Conservation (phyloP, 2,888 invertebrate species). For the Dasypogon diadema region DNA sequence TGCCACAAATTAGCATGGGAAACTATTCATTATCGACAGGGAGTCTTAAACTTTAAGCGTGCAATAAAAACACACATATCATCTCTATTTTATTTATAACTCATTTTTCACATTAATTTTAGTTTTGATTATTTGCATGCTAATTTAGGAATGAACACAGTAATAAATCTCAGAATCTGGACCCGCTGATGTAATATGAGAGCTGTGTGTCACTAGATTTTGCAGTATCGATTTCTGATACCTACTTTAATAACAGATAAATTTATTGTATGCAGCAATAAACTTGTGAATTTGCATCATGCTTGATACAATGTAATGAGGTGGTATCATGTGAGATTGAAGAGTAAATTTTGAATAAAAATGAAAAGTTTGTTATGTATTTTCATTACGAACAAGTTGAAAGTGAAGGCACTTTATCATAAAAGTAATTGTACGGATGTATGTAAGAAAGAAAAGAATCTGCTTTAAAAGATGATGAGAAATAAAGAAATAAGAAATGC, state of each 20-base stretch:
- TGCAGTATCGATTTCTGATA: too few relatives aligned
- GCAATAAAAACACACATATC: background rate
- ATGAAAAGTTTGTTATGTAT: too few relatives aligned
- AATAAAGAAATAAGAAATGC: too few relatives aligned
- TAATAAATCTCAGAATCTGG: background rate
- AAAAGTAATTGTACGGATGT: too few relatives aligned
- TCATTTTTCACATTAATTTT: background rate
- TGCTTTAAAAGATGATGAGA: too few relatives aligned
- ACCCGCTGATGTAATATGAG: slow-evolving; percentile 19
- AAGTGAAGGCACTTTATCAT: too few relatives aligned
- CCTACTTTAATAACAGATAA: background rate
- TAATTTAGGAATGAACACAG: slow-evolving; percentile 21
- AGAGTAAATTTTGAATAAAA: too few relatives aligned
- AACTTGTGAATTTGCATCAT: background rate
- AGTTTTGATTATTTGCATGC: slow-evolving; percentile 4
- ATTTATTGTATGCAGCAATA: background rate
- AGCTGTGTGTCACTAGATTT: slow-evolving; percentile 6
- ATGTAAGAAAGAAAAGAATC: too few relatives aligned
- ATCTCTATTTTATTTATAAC: background rate
- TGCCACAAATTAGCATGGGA: slow-evolving; percentile 25
- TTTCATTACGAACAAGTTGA: too few relatives aligned
- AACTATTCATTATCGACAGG: background rate
- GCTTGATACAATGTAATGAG: too few relatives aligned
- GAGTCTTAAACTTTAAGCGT: background rate
- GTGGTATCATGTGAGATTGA: too few relatives aligned